phyloP scores from a whole-genome alignment of 2,113 vertebrate species.

The Capreolus pygargus region DNA sequence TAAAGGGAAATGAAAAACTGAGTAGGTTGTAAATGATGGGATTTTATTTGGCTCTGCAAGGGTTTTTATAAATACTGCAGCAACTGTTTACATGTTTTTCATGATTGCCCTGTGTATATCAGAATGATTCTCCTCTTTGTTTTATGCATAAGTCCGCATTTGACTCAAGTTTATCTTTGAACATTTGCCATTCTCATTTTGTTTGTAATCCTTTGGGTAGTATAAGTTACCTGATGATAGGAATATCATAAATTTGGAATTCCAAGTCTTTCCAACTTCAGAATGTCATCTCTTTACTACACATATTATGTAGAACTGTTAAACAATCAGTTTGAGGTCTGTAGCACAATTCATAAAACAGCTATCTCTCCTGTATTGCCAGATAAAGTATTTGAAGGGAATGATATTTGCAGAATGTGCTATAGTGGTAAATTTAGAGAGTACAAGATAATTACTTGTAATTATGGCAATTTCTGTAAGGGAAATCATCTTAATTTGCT shows the following conservation, averaged over 20 bases:
- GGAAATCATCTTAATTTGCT: slow-evolving; percentile 80
- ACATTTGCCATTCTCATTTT: slow-evolving; percentile 61
- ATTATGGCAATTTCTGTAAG: slow-evolving; percentile 79
- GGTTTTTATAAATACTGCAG: slow-evolving; percentile 68
- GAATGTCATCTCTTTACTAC: slow-evolving; percentile 23
- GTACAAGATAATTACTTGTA: slow-evolving; percentile 80
- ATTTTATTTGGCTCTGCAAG: slow-evolving; percentile 70
- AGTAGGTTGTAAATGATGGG: slow-evolving; percentile 65
- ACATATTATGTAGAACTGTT: background rate
- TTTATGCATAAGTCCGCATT: slow-evolving; percentile 45
- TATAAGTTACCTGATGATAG: slow-evolving; percentile 47
- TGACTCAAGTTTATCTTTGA: slow-evolving; percentile 47
- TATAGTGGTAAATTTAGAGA: slow-evolving; percentile 76
- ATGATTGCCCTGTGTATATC: slow-evolving; percentile 23
- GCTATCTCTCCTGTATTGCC: slow-evolving; percentile 70
- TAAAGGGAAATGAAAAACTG: slow-evolving; percentile 70
- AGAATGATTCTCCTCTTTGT: slow-evolving; percentile 48
- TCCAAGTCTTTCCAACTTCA: slow-evolving; percentile 16
- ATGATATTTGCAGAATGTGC: slow-evolving; percentile 72
- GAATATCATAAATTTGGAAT: background rate
- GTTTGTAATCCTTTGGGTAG: slow-evolving; percentile 44
- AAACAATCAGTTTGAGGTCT: slow-evolving; percentile 36
- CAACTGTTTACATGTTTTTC: slow-evolving; percentile 78
- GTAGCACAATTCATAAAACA: slow-evolving; percentile 61
- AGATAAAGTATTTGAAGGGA: slow-evolving; percentile 71